Evolutionary conservation across 2,888 invertebrate genomes (phyloP).

Genomic region (Gari tellinella): DNA sequence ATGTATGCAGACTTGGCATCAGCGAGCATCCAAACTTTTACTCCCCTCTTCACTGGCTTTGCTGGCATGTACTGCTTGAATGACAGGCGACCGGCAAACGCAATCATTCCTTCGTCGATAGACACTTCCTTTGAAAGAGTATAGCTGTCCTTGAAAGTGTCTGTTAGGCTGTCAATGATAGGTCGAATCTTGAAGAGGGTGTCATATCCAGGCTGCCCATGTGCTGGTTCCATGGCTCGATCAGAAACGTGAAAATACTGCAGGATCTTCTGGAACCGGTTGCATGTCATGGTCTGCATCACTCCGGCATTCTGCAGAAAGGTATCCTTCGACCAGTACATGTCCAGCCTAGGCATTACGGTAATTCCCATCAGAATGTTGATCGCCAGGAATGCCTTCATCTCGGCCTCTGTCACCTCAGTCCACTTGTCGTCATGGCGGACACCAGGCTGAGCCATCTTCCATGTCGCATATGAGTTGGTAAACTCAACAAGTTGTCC

Average conservation of each 20-base stretch:
- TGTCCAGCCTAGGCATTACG: slow-evolving; percentile 17
- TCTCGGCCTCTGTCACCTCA: slow-evolving; percentile 1
- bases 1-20: slow-evolving; percentile 18
- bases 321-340: slow-evolving; percentile 43
- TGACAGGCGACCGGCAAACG: slow-evolving; percentile 13
- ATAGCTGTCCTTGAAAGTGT: neutral
- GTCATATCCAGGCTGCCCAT: slow-evolving; percentile 3
- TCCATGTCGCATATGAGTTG: no score
- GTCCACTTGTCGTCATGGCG: slow-evolving; percentile 6
- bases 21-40: slow-evolving; percentile 22
- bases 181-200: slow-evolving; percentile 12
- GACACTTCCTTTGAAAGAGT: slow-evolving; percentile 19
- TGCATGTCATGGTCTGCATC: slow-evolving; percentile 20
- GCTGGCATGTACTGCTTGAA: slow-evolving; percentile 36
- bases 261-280: slow-evolving; percentile 28
- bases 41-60: slow-evolving; percentile 19
- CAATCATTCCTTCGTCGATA: slow-evolving; percentile 34
- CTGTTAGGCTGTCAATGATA: neutral
- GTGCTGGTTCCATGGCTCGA: slow-evolving; percentile 8
- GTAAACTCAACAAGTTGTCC: no score
- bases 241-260: slow-evolving; percentile 39
- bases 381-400: slow-evolving; percentile 31
- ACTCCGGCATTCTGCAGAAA: slow-evolving; percentile 21
- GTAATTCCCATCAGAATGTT: slow-evolving; percentile 42
- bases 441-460: neutral